Evolutionary conservation across 1,140 invertebrate species (phyloP).

Genomic region (Contarinia nasturtii): DNA sequence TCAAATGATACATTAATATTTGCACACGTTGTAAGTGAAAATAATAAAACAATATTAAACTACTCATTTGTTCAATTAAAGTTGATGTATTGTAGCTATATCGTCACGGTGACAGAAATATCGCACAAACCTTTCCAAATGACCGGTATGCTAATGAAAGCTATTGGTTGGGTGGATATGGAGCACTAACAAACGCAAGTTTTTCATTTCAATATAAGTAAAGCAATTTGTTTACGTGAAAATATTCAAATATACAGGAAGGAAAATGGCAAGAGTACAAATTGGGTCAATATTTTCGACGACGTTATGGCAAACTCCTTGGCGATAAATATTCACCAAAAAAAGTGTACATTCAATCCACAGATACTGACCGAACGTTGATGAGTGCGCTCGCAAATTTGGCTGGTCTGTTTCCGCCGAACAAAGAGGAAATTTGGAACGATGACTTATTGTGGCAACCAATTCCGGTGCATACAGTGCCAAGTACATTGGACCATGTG

Average conservation of each 20-base stretch:
- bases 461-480: constrained; percentile 66
- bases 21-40: too few relatives aligned
- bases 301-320: constrained; percentile 39
- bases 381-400: constrained; percentile 75
- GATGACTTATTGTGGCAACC: constrained; percentile 60
- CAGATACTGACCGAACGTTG: constrained; percentile 71
- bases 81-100: too few relatives aligned
- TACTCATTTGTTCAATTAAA: too few relatives aligned
- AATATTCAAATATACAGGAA: constrained; percentile 25
- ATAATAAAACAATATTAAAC: too few relatives aligned
- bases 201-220: too few relatives aligned
- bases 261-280: constrained; percentile 60
- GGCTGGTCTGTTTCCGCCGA: constrained; percentile 58
- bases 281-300: constrained; percentile 55
- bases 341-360: constrained; percentile 53
- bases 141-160: too few relatives aligned
- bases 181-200: too few relatives aligned
- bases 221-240: too few relatives aligned
- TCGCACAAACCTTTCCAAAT: too few relatives aligned
- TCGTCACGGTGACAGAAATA: too few relatives aligned
- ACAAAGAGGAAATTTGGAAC: constrained; percentile 45
- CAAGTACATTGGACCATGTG: constrained; percentile 43
- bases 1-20: too few relatives aligned
- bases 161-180: too few relatives aligned
- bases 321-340: constrained; percentile 29